phyloP scores from a whole-genome alignment of 2,113 vertebrate genomes.

The Lepus europaeus region DNA sequence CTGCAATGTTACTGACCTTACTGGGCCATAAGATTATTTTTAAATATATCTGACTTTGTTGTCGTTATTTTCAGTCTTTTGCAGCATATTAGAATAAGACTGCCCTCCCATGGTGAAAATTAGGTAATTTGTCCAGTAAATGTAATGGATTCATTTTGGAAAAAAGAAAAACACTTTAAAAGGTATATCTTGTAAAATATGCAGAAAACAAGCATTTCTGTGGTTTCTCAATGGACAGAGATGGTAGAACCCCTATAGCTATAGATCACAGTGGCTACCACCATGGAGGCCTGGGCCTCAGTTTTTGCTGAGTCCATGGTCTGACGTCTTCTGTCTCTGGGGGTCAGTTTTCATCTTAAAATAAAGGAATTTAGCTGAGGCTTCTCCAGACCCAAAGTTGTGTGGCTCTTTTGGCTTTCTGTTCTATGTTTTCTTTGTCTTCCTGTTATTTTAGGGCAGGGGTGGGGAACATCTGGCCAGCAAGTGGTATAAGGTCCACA shows the following conservation, averaged over 20 bases:
- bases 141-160: not conserved
- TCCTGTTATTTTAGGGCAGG: not conserved
- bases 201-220: not conserved
- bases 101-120: slow-evolving; percentile 85
- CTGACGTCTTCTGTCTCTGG: not conserved
- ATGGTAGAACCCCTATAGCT: not conserved
- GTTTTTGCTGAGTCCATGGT: not conserved
- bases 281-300: not conserved
- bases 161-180: not conserved
- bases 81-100: slow-evolving; percentile 60
- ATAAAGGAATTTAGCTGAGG: not conserved
- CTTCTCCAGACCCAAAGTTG: not conserved
- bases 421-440: not conserved
- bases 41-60: not conserved
- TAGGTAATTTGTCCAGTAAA: slow-evolving; percentile 37
- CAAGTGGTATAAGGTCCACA: no score
- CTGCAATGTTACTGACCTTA: no score
- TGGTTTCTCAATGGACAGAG: not conserved
- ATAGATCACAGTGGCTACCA: not conserved
- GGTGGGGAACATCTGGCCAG: no score
- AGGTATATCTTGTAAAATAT: not conserved
- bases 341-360: not conserved
- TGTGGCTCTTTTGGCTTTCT: not conserved
- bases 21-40: not conserved
- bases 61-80: not conserved